These are phyloP conservation scores for Leptoclinus maculatus DNA, from an alignment of 2,797 vertebrate species.

Conservation along the genomic window DNA sequence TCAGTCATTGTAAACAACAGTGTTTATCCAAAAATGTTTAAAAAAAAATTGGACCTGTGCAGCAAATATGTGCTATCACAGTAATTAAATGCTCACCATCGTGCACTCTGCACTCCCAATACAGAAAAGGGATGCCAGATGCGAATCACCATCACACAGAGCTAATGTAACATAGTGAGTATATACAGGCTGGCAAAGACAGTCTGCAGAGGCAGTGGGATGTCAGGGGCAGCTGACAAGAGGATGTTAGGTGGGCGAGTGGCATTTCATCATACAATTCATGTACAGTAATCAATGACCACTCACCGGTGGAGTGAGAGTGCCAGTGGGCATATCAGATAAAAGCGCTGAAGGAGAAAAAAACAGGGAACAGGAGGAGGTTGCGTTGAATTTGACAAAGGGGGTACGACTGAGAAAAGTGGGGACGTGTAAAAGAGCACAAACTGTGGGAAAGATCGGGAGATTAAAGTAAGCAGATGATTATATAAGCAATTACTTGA, in stretches of 20 bases:
- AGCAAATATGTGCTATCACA: slow-evolving; percentile 14
- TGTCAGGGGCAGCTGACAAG: slow-evolving; percentile 63
- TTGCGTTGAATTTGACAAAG: slow-evolving; percentile 8
- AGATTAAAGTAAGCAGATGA: slow-evolving; percentile 64
- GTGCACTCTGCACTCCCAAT: not conserved
- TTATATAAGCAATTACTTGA: slow-evolving; percentile 66
- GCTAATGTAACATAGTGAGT: slow-evolving; percentile 8
- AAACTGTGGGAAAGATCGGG: slow-evolving; percentile 47
- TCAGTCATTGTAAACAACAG: slow-evolving; percentile 25
- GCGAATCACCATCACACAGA: not conserved
- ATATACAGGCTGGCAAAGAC: slow-evolving; percentile 34
- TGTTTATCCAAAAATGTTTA: slow-evolving; percentile 3
- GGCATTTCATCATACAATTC: slow-evolving; percentile 73
- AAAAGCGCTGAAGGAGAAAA: slow-evolving; percentile 63
- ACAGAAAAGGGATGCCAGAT: slow-evolving; percentile 24
- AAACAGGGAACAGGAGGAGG: slow-evolving; percentile 31
- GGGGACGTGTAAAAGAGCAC: slow-evolving; percentile 30
- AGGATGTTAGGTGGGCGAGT: slow-evolving; percentile 70
- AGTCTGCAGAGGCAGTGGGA: slow-evolving; percentile 50
- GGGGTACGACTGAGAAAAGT: slow-evolving; percentile 3
- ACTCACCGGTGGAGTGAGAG: slow-evolving; percentile 59
- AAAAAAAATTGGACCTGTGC: not conserved
- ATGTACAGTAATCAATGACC: slow-evolving; percentile 76
- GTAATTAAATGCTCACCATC: not conserved
- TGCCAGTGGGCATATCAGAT: slow-evolving; percentile 62